Evolutionary conservation across 2,888 invertebrate species (phyloP).

Genomic region (Diadegma fenestrale): DNA sequence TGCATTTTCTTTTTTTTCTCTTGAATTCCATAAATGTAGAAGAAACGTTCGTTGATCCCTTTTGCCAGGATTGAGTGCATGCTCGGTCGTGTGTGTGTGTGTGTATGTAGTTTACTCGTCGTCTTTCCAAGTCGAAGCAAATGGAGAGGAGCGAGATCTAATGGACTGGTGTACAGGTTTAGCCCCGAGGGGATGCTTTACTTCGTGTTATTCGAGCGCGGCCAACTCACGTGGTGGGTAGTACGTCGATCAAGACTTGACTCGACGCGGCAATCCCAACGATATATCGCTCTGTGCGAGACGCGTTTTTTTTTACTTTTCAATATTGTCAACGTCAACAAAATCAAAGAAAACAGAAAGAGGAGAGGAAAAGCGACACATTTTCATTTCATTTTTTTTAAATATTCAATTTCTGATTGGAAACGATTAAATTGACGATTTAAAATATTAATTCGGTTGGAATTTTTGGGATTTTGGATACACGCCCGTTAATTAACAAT

Average conservation of each 20-base stretch:
- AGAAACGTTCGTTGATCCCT: conserved; percentile 35
- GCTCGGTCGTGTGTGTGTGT: background rate
- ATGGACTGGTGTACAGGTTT: conserved; percentile 51
- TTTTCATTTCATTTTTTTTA: background rate
- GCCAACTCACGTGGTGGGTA: conserved; percentile 43
- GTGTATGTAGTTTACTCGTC: conserved; percentile 30
- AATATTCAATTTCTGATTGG: background rate
- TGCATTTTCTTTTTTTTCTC: conserved; percentile 54
- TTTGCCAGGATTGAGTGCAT: conserved; percentile 36
- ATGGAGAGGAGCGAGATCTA: conserved; percentile 40
- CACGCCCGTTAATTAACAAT: background rate
- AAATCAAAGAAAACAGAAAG: background rate
- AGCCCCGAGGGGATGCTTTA: conserved; percentile 49
- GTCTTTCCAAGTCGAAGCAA: conserved; percentile 26
- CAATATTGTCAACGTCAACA: conserved; percentile 2
- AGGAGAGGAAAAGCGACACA: background rate
- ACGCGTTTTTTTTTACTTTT: background rate
- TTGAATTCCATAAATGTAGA: conserved; percentile 29
- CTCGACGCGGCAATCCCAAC: conserved; percentile 18
- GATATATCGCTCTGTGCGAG: conserved; percentile 9
- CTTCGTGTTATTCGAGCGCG: conserved; percentile 48
- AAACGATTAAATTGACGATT: background rate
- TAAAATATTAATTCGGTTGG: background rate
- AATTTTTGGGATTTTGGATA: background rate
- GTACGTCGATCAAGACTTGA: conserved; percentile 49